phyloP scores from a whole-genome alignment of 2,797 vertebrate species.

The Telmatherina bonti region DNA sequence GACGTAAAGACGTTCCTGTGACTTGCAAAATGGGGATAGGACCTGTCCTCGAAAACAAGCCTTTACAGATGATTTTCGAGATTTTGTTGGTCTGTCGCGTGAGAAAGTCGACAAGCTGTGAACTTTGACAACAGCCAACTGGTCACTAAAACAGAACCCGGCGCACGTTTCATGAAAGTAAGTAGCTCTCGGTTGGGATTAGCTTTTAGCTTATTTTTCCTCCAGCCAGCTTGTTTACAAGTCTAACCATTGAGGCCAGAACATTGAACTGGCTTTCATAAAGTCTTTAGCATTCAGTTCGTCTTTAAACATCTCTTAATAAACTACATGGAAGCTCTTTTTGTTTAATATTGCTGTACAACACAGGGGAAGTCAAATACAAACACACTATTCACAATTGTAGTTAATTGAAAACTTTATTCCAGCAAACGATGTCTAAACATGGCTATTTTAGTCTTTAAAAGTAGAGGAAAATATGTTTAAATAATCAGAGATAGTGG shows the following conservation, averaged over 20 bases:
- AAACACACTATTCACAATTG: not conserved
- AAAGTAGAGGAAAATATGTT: not conserved
- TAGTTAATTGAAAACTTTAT: too few species aligned
- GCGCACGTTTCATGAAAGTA: slow-evolving; percentile 48
- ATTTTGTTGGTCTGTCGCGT: not conserved
- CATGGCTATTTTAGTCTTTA: not conserved
- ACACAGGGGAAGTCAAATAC: not conserved
- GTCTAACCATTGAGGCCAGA: slow-evolving; percentile 2
- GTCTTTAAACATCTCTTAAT: not conserved
- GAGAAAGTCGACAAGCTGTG: not conserved
- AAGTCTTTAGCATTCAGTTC: not conserved
- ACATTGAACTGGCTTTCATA: not conserved
- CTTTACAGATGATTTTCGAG: not conserved
- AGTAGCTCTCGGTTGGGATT: slow-evolving; percentile 15
- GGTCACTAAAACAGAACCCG: not conserved
- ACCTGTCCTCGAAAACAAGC: slow-evolving; percentile 8
- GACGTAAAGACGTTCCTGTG: slow-evolving; percentile 40
- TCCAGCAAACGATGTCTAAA: not conserved
- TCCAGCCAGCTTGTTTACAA: slow-evolving; percentile 8
- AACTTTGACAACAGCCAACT: not conserved
- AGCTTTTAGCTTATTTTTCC: slow-evolving; percentile 24
- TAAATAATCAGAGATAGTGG: not conserved
- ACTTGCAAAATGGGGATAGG: slow-evolving; percentile 70
- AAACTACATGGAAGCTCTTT: too few species aligned
- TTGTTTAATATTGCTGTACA: not conserved